These are phyloP conservation scores for Montipora capitata DNA, from an alignment of 92 coral and sea anemone species.

Conservation along the genomic window DNA sequence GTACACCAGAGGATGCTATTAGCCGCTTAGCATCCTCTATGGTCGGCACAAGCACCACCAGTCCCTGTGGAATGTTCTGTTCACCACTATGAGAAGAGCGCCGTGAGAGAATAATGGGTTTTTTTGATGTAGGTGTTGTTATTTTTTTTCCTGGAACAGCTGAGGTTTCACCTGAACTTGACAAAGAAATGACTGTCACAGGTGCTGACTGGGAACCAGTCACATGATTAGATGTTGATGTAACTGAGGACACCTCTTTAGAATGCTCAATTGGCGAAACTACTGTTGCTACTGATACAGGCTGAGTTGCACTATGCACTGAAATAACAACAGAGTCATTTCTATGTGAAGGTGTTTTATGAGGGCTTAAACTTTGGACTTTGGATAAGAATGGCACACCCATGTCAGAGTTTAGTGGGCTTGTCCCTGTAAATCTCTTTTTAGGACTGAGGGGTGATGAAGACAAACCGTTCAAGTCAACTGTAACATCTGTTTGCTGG, in stretches of 20 bases:
- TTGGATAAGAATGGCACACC: conserved; percentile 27
- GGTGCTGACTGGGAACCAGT: conserved; percentile 43
- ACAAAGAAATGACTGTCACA: conserved; percentile 41
- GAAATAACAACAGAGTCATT: conserved; percentile 9
- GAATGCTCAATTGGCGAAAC: conserved; percentile 28
- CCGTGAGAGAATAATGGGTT: conserved; percentile 88
- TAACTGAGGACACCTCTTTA: neutral
- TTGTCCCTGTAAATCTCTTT: conserved; percentile 44
- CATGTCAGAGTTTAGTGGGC: conserved; percentile 50
- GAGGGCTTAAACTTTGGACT: neutral
- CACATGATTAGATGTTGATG: conserved; percentile 23
- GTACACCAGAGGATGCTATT: conserved; percentile 85
- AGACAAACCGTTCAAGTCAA: conserved; percentile 25
- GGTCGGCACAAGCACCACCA: conserved; percentile 94
- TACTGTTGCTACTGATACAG: conserved; percentile 39
- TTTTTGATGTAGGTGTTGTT: conserved; percentile 56
- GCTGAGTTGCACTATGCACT: conserved; percentile 9
- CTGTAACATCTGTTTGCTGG: conserved; percentile 1
- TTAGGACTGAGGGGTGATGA: conserved; percentile 28
- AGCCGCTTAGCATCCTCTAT: conserved; percentile 92
- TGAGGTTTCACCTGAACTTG: conserved; percentile 16
- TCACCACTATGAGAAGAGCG: conserved; percentile 71
- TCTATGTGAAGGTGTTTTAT: neutral
- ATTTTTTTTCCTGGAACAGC: neutral
- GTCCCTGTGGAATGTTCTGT: conserved; percentile 86